Evolutionary conservation across 2,797 vertebrate species (phyloP).

Genomic region (Chelidonichthys spinosus): DNA sequence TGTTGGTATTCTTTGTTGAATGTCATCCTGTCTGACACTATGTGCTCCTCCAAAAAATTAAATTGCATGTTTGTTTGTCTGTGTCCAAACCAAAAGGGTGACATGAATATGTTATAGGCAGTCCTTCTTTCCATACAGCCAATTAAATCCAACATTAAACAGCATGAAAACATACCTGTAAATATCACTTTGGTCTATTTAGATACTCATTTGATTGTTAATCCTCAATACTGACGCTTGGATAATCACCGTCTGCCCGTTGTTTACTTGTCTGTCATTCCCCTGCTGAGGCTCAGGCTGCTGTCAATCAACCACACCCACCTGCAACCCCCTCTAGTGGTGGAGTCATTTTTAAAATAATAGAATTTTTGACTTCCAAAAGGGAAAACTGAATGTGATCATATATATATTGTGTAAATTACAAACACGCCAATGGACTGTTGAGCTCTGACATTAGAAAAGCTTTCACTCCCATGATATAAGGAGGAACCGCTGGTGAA

Average conservation of each 20-base stretch:
- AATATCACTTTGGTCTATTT: neutral
- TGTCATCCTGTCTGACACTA: neutral
- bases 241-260: neutral
- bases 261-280: neutral
- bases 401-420: neutral
- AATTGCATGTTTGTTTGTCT: too few species aligned
- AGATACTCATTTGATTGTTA: neutral
- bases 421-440: neutral
- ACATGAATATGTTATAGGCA: neutral
- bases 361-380: neutral
- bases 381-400: neutral
- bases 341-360: neutral
- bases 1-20: neutral
- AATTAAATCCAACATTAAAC: neutral
- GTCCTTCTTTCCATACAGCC: neutral
- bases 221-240: neutral
- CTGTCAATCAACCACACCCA: neutral
- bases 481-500: slow-evolving; percentile 4
- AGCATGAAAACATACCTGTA: neutral
- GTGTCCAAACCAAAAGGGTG: neutral
- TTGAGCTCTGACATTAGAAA: slow-evolving; percentile 11
- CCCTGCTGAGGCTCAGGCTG: neutral
- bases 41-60: too few species aligned
- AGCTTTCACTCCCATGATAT: slow-evolving; percentile 30
- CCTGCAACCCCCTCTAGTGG: neutral